Percentiles rank a stretch among this genome's conserved stretches.
Evolutionary conservation across 2,113 vertebrate species (phyloP).

Genomic region (Lota lota): DNA sequence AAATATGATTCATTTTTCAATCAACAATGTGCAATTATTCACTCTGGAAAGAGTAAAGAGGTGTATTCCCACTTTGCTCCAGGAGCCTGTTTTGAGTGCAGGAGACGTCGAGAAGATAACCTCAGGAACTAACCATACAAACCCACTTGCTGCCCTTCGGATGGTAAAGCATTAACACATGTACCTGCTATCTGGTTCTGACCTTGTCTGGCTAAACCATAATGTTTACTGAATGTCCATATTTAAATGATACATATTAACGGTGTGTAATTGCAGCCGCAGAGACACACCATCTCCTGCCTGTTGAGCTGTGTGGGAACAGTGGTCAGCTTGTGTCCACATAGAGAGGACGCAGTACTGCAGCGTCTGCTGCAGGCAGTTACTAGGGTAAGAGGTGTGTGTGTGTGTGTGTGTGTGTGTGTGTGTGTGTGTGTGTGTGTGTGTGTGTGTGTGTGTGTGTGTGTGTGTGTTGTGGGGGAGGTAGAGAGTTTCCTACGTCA

Average conservation of each 20-base stretch:
- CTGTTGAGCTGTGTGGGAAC: constrained; percentile 72
- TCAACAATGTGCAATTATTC: no score
- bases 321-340: constrained; percentile 67
- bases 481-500: no score
- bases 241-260: not conserved
- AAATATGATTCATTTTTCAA: no score
- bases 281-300: constrained; percentile 72
- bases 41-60: not conserved
- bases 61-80: not conserved
- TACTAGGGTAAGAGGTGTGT: constrained; percentile 62
- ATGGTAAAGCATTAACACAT: constrained; percentile 52
- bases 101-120: constrained; percentile 62
- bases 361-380: constrained; percentile 65
- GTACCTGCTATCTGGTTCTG: not conserved
- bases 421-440: not conserved
- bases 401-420: not conserved
- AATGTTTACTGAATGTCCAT: no score
- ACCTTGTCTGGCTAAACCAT: not conserved
- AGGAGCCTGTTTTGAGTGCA: constrained; percentile 75
- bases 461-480: not conserved
- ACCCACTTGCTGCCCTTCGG: constrained; percentile 55
- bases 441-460: not conserved
- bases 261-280: constrained; percentile 53
- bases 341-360: constrained; percentile 70
- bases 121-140: constrained; percentile 29